Base-by-base conservation (phyloP, 2,888 invertebrate genomes). In the Ectemnius continuus region DNA sequence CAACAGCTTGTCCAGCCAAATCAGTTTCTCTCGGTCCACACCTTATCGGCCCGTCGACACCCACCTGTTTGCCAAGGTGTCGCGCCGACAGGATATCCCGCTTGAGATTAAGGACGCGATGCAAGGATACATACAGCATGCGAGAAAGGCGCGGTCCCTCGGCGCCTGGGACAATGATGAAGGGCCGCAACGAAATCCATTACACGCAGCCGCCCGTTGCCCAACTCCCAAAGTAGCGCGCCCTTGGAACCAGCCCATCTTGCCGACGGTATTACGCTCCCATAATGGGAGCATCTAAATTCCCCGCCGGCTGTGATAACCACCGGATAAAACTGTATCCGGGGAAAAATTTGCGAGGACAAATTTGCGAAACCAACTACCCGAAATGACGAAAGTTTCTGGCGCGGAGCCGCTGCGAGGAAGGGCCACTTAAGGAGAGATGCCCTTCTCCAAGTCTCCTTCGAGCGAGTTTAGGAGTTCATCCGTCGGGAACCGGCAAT, bases 111-210 rank as follows among this genome's bases (percentile, higher is more conserved):
- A 64, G 46, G 60, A 52, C 26, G 28, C n/a, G 56, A 63, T 63
- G 52, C 60, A 46, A 45, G 46, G 28, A 28, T 18, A 14, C 57
- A 23, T 59, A 48, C 58, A 48, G 58, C 58, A 62, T 16, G 61
- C 18, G 28, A 64, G 36, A 52, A 59, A 45, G 64, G 18, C 36
- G 60, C 16, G 52, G 52, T 52, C 52, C 52, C 36, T 1, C 14
- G n/a, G 16, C 16, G 52, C 52, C 26, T 14, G 56, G 67, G 36
- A 36, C 36, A 36, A 36, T 67, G 67, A 70, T 78, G 79, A 82
- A 79, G 81, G 81, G 79, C 73, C 81, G 77, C 82, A 72, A 74
- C 80, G 81, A 75, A 81, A 73, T 70, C 65, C 72, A 81, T 84
- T 82, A 81, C 83, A 79, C 48, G 67, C 60, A 67, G 18, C 67